phyloP scores from a whole-genome alignment of 2,797 vertebrate genomes.

The Oryzias sinensis region DNA sequence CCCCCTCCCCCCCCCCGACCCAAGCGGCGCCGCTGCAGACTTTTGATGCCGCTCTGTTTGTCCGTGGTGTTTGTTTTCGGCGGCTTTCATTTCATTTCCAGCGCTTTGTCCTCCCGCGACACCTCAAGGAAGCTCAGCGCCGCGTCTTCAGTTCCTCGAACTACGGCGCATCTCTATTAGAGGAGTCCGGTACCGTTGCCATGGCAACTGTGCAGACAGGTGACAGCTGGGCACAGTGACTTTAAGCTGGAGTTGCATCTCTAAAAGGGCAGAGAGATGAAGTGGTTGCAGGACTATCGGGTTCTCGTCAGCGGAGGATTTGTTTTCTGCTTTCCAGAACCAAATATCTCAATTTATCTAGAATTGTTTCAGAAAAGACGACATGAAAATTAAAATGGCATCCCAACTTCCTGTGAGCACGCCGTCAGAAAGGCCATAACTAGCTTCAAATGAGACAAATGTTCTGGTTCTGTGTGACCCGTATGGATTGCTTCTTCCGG shows the following conservation, averaged over 20 bases:
- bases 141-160: neutral
- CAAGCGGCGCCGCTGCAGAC: no score
- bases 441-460: no score
- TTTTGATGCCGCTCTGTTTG: no score
- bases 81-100: neutral
- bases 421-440: no score
- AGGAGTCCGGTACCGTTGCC: neutral
- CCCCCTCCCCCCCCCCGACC: no score
- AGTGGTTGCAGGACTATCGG: constrained; percentile 5
- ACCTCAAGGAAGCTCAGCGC: no score
- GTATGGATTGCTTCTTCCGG: constrained; percentile 33
- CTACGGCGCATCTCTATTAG: neutral
- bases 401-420: no score
- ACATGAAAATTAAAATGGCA: no score
- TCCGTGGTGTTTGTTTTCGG: neutral
- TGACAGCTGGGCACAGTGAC: constrained; percentile 20
- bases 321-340: constrained; percentile 24
- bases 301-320: constrained; percentile 22
- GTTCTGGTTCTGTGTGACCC: no score
- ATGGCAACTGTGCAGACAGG: neutral
- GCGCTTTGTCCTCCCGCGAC: no score
- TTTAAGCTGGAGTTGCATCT: constrained; percentile 51
- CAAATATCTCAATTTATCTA: constrained; percentile 17
- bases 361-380: no score
- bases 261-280: constrained; percentile 4